Evolutionary conservation across 1,140 invertebrate genomes (phyloP).

Genomic region (Zaprionus vittiger): DNA sequence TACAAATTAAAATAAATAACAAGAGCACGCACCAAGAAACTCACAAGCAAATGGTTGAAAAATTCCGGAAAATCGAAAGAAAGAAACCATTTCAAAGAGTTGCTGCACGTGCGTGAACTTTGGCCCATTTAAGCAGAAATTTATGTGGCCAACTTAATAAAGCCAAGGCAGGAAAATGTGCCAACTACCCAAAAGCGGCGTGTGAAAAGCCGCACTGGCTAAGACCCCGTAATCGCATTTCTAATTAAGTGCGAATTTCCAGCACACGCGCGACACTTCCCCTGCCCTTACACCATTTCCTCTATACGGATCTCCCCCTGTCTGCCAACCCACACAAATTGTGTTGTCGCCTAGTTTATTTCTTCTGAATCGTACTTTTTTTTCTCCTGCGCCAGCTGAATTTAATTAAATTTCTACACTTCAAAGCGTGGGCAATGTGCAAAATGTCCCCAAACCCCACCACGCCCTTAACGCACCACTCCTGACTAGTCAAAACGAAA

Average conservation of each 20-base stretch:
- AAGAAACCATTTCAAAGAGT: not conserved
- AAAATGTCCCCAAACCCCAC: conserved; percentile 64
- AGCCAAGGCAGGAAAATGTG: conserved; percentile 64
- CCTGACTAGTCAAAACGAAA: conserved; percentile 36
- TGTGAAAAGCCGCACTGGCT: conserved; percentile 59
- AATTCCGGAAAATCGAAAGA: not conserved
- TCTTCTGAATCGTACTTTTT: conserved; percentile 35
- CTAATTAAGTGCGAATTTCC: conserved; percentile 79
- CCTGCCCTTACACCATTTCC: not conserved
- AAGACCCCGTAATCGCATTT: conserved; percentile 76
- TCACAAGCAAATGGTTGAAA: not conserved
- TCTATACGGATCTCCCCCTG: not conserved
- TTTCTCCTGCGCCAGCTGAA: conserved; percentile 68
- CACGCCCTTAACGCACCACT: not conserved
- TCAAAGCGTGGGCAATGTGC: conserved; percentile 78
- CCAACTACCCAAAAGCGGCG: conserved; percentile 49
- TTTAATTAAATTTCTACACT: conserved; percentile 82
- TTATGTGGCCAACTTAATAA: conserved; percentile 61
- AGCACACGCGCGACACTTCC: conserved; percentile 30
- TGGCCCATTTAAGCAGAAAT: conserved; percentile 38
- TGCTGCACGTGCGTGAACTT: conserved; percentile 18
- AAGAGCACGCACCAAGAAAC: not conserved
- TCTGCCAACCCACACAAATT: conserved; percentile 49
- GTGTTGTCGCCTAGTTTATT: conserved; percentile 80
- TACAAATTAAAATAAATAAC: conserved; percentile 7